A percentile compares a stretch with the other conserved stretches of the same genome.
Conservation (phyloP, 2,888 invertebrate genomes). For the Agonum fuliginosum region DNA sequence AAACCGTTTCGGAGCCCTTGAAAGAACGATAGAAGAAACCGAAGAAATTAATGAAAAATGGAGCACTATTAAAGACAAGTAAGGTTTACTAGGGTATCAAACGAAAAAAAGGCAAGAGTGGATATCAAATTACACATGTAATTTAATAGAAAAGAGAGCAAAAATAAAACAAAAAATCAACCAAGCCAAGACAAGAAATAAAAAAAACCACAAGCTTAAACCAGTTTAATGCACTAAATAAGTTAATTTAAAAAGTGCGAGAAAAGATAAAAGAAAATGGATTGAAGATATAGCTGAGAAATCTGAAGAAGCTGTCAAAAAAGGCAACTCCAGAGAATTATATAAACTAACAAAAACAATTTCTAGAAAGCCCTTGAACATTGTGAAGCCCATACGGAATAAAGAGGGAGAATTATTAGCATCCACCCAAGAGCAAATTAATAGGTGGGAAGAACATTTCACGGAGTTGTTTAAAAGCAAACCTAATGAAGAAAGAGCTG, state of each 20-base stretch:
- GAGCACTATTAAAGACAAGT: not conserved
- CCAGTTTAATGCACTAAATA: not conserved
- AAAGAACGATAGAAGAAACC: not conserved
- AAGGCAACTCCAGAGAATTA: not conserved
- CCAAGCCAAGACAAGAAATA: not conserved
- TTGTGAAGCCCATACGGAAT: not conserved
- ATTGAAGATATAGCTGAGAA: not conserved
- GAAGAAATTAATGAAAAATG: not conserved
- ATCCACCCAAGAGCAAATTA: not conserved
- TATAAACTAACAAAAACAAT: not conserved
- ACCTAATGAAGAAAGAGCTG: not conserved
- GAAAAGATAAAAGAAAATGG: not conserved
- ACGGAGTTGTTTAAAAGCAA: not conserved
- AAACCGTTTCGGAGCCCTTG: not conserved
- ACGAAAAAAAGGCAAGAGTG: slow-evolving; percentile 15
- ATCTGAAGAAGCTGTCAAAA: not conserved
- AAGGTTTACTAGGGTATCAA: slow-evolving; percentile 7
- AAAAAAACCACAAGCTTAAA: not conserved
- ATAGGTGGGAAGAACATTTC: not conserved
- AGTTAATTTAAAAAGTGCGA: not conserved
- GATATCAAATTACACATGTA: not conserved
- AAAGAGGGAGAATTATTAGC: not conserved
- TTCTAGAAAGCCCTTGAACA: not conserved
- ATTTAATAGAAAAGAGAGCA: not conserved
- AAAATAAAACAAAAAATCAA: not conserved